phyloP scores from a whole-genome alignment of 35 echinoderm and acorn worm genomes.

The Ophioderma brevispina region DNA sequence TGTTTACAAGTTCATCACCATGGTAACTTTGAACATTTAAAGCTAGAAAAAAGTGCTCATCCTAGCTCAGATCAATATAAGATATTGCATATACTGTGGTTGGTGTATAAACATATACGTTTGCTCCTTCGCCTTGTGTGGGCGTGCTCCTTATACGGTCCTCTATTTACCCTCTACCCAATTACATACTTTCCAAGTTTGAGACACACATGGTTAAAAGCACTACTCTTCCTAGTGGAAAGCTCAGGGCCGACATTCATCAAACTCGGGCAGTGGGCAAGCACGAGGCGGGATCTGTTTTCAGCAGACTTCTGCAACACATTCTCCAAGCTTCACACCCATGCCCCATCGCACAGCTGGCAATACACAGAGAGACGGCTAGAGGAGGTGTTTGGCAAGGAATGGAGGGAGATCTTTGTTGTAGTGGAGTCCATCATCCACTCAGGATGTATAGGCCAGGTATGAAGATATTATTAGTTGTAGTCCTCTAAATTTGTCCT shows the following conservation, averaged over 20 bases:
- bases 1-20: neutral
- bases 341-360: constrained; percentile 81
- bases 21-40: neutral
- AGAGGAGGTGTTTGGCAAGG: constrained; percentile 71
- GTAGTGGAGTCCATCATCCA: constrained; percentile 49
- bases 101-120: neutral
- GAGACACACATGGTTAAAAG: constrained; percentile 49
- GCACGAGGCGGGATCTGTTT: constrained; percentile 91
- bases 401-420: constrained; percentile 70
- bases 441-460: constrained; percentile 96
- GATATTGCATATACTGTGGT: neutral
- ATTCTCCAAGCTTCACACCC: constrained; percentile 71
- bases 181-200: constrained; percentile 19
- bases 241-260: constrained; percentile 92
- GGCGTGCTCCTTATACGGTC: constrained; percentile 59
- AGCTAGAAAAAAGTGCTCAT: neutral
- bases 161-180: constrained; percentile 58
- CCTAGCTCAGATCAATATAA: neutral
- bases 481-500: too few species aligned
- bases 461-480: too few species aligned
- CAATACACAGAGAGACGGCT: constrained; percentile 66
- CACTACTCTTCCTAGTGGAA: constrained; percentile 52
- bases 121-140: constrained; percentile 23
- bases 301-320: constrained; percentile 74
- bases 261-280: constrained; percentile 97